Conservation (phyloP, 2,888 invertebrate species). For the Penaeus monodon region DNA sequence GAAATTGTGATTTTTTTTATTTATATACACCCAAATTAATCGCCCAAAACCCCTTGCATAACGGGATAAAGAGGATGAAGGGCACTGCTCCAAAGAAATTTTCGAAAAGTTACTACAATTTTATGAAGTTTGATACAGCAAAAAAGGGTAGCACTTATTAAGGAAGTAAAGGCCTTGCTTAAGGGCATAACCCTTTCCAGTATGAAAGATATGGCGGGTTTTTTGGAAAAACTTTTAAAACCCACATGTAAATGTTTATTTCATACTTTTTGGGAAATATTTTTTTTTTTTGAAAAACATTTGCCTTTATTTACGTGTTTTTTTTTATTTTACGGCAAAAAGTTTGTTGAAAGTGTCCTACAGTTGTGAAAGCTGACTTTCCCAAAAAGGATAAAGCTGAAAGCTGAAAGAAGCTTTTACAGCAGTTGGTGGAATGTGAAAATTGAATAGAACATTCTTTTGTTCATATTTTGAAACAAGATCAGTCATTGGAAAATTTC, state of each 20-base stretch:
- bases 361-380: conserved; percentile 89
- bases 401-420: conserved; percentile 86
- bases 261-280: not conserved
- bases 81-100: conserved; percentile 78
- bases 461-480: no score
- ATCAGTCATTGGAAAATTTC: no score
- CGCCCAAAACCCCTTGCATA: no score
- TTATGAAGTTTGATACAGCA: conserved; percentile 85
- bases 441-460: conserved; percentile 75
- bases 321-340: conserved; percentile 81
- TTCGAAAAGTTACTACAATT: conserved; percentile 84
- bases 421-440: conserved; percentile 89
- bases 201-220: conserved; percentile 67
- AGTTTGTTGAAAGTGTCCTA: conserved; percentile 97
- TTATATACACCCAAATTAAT: no score
- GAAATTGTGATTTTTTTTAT: not conserved
- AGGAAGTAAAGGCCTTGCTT: conserved; percentile 90
- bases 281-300: not conserved
- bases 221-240: not conserved
- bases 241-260: not conserved
- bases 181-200: conserved; percentile 97
- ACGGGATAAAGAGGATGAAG: conserved; percentile 75
- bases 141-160: conserved; percentile 98
- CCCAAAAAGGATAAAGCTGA: conserved; percentile 95
- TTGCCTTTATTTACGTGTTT: not conserved